Evolutionary conservation across 2,888 invertebrate species (phyloP).

Genomic region (Amorpha juglandis): DNA sequence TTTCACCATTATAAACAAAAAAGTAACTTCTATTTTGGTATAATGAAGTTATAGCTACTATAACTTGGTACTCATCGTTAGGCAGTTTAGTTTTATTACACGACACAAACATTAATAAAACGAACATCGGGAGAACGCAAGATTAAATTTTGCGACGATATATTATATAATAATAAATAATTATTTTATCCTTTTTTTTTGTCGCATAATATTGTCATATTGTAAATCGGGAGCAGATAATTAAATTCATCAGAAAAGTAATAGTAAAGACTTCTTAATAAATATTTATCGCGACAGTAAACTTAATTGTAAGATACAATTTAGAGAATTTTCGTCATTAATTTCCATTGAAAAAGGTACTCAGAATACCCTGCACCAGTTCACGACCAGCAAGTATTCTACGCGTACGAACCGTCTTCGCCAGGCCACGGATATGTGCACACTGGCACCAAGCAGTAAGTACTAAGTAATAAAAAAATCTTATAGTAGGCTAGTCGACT

Average conservation of each 20-base stretch:
- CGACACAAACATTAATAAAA: no score
- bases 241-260: no score
- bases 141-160: no score
- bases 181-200: no score
- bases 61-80: no score
- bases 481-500: no score
- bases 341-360: conserved; percentile 50
- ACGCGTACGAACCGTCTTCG: conserved; percentile 67
- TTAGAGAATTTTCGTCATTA: not conserved
- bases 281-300: not conserved
- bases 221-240: no score
- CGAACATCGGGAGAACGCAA: no score
- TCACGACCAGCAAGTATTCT: conserved; percentile 66
- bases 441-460: conserved; percentile 65
- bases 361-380: conserved; percentile 62
- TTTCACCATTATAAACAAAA: not conserved
- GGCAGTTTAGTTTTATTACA: no score
- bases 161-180: no score
- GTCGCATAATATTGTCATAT: no score
- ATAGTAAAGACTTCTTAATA: not conserved
- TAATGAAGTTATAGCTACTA: no score
- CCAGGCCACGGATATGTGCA: conserved; percentile 52
- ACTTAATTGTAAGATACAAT: not conserved
- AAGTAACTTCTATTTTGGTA: not conserved
- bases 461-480: conserved; percentile 29